A percentile compares a stretch with the other conserved stretches of the same genome.
These are phyloP conservation scores for Geotrypetes seraphini DNA, from an alignment of 2,797 vertebrate species.

Conservation along the genomic window DNA sequence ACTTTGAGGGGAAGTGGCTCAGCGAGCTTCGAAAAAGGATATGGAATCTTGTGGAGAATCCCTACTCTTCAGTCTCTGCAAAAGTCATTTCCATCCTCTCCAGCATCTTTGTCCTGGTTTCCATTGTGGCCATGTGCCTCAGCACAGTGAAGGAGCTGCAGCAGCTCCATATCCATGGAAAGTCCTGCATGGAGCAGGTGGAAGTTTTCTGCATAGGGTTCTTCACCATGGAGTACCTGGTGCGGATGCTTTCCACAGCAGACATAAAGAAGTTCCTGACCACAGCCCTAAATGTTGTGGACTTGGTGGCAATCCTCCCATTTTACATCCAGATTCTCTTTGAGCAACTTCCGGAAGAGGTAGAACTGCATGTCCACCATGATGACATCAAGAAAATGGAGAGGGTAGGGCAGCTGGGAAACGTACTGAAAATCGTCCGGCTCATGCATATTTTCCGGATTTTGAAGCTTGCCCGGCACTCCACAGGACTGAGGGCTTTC, in stretches of 20 bases:
- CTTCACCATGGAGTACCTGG: slow-evolving; percentile 76
- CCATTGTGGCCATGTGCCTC: slow-evolving; percentile 80
- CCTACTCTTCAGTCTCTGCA: slow-evolving; percentile 72
- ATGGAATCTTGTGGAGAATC: slow-evolving; percentile 85
- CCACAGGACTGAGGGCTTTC: slow-evolving; percentile 82
- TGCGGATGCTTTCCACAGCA: slow-evolving; percentile 70
- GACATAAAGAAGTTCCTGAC: slow-evolving; percentile 67
- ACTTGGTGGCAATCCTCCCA: slow-evolving; percentile 79
- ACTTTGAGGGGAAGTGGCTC: slow-evolving; percentile 65
- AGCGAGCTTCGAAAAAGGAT: slow-evolving; percentile 55
- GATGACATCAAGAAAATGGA: slow-evolving; percentile 77
- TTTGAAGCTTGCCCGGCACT: slow-evolving; percentile 81
- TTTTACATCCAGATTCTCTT: slow-evolving; percentile 81
- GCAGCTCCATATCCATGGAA: slow-evolving; percentile 50
- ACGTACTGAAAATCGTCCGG: slow-evolving; percentile 80
- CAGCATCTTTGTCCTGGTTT: slow-evolving; percentile 79
- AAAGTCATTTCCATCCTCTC: slow-evolving; percentile 79
- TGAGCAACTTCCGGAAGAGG: slow-evolving; percentile 58
- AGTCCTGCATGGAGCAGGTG: slow-evolving; percentile 73
- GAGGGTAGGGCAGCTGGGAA: slow-evolving; percentile 80
- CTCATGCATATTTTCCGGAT: slow-evolving; percentile 87
- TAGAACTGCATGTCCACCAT: slow-evolving; percentile 43
- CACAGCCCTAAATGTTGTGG: slow-evolving; percentile 75
- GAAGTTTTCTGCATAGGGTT: slow-evolving; percentile 78
- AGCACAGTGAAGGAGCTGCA: slow-evolving; percentile 79